phyloP scores from a whole-genome alignment of 2,888 invertebrate species.

The Caenorhabditis sp. region DNA sequence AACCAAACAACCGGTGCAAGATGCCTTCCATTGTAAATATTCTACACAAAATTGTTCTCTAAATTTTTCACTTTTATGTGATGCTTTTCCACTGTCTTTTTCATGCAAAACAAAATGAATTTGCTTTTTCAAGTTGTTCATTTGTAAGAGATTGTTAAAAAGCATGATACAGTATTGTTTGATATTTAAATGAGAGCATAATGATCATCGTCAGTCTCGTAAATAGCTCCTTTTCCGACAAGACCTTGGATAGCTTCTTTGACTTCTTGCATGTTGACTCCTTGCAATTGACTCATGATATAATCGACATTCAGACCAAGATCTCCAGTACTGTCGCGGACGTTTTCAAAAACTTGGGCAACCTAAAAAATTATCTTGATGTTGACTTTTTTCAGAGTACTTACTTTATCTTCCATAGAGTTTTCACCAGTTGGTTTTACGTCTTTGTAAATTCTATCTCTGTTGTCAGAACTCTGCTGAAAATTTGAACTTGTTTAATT shows the following conservation, averaged over 20 bases:
- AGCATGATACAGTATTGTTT: neutral
- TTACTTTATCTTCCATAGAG: neutral
- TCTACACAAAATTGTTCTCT: neutral
- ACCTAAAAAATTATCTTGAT: conserved; percentile 3
- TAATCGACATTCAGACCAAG: conserved; percentile 13
- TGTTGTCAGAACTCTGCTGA: neutral
- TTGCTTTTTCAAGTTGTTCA: neutral
- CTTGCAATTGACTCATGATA: conserved; percentile 10
- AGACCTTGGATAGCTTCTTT: conserved; percentile 2
- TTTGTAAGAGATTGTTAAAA: neutral
- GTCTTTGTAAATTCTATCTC: neutral
- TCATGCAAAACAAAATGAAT: neutral
- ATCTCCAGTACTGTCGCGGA: conserved; percentile 6
- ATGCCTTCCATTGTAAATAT: neutral
- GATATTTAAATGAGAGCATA: conserved; percentile 16
- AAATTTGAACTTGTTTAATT: neutral
- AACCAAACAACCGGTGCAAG: neutral
- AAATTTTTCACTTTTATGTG: neutral
- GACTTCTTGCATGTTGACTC: conserved; percentile 3
- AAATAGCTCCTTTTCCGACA: conserved; percentile 14
- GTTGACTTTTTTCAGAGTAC: neutral
- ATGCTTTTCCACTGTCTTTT: neutral
- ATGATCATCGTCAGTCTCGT: conserved; percentile 14
- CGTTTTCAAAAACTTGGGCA: conserved; percentile 3
- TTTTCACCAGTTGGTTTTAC: neutral